Conservation (phyloP, 1,140 invertebrate species). For the Rhagoletis pomonella region DNA sequence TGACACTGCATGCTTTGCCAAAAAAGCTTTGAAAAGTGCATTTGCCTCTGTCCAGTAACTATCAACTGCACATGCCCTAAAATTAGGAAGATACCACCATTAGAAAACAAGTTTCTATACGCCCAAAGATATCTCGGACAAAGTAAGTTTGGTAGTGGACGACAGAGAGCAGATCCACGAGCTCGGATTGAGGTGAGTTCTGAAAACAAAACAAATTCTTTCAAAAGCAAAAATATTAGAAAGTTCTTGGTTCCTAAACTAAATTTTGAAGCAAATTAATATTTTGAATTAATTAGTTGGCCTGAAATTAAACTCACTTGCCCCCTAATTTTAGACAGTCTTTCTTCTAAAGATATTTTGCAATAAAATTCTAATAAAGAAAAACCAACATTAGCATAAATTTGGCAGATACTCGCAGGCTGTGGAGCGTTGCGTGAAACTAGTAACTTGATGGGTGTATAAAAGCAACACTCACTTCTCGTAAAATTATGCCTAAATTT, state of each 20-base stretch:
- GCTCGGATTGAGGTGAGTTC: neutral
- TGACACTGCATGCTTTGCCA: no score
- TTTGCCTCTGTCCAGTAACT: no score
- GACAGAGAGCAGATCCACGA: neutral
- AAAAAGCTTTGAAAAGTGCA: no score
- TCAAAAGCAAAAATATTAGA: neutral
- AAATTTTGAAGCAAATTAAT: slow-evolving; percentile 32
- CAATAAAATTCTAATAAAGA: neutral
- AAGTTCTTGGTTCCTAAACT: neutral
- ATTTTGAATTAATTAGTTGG: neutral
- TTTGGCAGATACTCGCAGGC: slow-evolving; percentile 37
- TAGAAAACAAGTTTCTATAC: no score
- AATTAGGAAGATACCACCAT: no score
- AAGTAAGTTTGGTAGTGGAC: neutral
- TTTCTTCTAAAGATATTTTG: neutral
- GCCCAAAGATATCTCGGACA: no score
- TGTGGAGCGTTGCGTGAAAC: slow-evolving; percentile 24
- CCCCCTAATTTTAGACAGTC: neutral
- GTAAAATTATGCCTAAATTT: neutral
- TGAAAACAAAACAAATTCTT: neutral
- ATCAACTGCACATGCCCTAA: no score
- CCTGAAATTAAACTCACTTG: neutral
- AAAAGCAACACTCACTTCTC: neutral
- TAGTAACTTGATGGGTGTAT: slow-evolving; percentile 3
- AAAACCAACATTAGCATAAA: neutral